Conservation (phyloP, 53 echinoderm and acorn worm genomes). For the Temnopleurus reevesii region DNA sequence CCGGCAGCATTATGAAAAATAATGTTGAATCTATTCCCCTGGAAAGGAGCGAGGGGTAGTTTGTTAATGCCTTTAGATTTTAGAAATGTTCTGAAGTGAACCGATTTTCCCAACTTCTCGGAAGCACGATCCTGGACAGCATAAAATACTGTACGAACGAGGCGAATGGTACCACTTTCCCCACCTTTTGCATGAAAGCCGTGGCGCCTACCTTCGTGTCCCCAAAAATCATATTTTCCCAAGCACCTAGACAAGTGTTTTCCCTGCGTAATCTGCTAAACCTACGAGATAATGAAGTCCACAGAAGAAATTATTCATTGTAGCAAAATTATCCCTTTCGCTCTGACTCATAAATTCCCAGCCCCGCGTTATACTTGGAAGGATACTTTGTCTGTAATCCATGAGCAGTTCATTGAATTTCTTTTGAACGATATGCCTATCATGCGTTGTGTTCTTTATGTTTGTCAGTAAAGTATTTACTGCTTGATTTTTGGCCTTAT, state of each 20-base stretch:
- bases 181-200: neutral
- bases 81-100: constrained; percentile 61
- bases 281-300: constrained; percentile 64
- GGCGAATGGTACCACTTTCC: constrained; percentile 61
- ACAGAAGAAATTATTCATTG: constrained; percentile 63
- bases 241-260: constrained; percentile 21
- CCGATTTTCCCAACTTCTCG: constrained; percentile 67
- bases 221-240: constrained; percentile 55
- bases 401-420: constrained; percentile 56
- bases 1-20: constrained; percentile 74
- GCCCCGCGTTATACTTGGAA: constrained; percentile 49
- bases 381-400: constrained; percentile 56
- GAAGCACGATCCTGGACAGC: constrained; percentile 69
- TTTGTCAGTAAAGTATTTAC: constrained; percentile 2
- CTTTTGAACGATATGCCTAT: constrained; percentile 56
- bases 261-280: constrained; percentile 56
- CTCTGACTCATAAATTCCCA: constrained; percentile 39
- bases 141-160: constrained; percentile 66
- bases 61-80: neutral
- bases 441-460: constrained; percentile 64
- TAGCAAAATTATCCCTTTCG: constrained; percentile 42
- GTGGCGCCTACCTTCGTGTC: constrained; percentile 32
- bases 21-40: constrained; percentile 74
- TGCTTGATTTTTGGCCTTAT: neutral
- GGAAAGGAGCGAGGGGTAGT: constrained; percentile 67